Conservation (phyloP, 2,888 invertebrate genomes). For the Drepana falcataria region DNA sequence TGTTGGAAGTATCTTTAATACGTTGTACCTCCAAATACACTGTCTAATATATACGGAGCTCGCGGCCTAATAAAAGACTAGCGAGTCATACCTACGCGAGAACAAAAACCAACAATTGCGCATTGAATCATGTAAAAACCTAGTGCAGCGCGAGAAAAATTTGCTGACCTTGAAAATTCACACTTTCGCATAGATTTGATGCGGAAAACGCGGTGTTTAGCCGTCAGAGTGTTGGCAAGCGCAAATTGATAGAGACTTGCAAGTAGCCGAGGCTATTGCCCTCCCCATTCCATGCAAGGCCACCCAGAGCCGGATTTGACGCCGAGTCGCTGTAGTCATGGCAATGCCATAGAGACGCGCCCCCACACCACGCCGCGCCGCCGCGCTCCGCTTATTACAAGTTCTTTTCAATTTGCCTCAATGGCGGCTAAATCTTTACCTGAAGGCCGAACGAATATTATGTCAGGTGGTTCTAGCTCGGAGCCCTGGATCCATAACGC, state of each 20-base stretch:
- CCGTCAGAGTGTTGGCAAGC: constrained; percentile 60
- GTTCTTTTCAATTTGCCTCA: constrained; percentile 71
- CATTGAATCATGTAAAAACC: constrained; percentile 32
- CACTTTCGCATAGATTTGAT: constrained; percentile 41
- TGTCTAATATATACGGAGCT: constrained; percentile 1
- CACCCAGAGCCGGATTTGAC: constrained; percentile 75
- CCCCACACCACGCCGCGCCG: constrained; percentile 28
- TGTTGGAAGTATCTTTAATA: background rate
- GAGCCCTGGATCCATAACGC: constrained; percentile 25
- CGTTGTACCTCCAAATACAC: background rate
- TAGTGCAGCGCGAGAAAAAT: constrained; percentile 52
- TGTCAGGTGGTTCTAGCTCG: constrained; percentile 33
- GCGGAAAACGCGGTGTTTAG: constrained; percentile 50
- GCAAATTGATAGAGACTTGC: constrained; percentile 62
- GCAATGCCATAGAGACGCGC: constrained; percentile 69
- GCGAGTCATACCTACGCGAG: constrained; percentile 6
- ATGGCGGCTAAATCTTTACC: constrained; percentile 65
- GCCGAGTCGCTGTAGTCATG: constrained; percentile 57
- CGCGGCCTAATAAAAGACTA: constrained; percentile 11
- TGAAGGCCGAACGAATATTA: constrained; percentile 52
- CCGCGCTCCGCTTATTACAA: constrained; percentile 49
- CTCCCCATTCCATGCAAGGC: constrained; percentile 79
- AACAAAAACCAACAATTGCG: constrained; percentile 1
- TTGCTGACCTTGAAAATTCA: constrained; percentile 57
- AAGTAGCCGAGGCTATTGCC: constrained; percentile 74